A percentile compares a stretch with the other conserved stretches of the same genome.
These are phyloP conservation scores for Lichenostomus cassidix DNA, from an alignment of 2,113 vertebrate species.

Conservation along the genomic window DNA sequence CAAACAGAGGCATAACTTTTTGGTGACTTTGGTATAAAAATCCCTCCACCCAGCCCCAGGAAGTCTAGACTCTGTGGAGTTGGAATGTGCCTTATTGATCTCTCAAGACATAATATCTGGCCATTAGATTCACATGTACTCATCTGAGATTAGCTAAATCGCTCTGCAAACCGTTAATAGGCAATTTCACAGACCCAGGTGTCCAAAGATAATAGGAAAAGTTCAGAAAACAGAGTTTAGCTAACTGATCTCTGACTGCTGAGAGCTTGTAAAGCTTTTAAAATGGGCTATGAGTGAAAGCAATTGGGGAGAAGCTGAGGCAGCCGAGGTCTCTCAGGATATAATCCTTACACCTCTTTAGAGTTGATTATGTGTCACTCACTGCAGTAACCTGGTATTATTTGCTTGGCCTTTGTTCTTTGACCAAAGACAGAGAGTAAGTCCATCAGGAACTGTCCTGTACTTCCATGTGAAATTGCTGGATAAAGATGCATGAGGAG, in stretches of 20 bases:
- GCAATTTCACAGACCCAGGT: slow-evolving; percentile 37
- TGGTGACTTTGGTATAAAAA: neutral
- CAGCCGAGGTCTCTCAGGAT: neutral
- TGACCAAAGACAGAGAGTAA: neutral
- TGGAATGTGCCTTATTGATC: slow-evolving; percentile 33
- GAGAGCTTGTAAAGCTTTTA: slow-evolving; percentile 31
- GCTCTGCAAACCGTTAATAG: slow-evolving; percentile 2
- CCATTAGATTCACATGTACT: neutral
- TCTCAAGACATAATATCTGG: neutral
- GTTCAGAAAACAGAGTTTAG: slow-evolving; percentile 3
- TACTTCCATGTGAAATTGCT: neutral
- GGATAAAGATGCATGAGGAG: neutral
- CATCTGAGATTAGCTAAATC: slow-evolving; percentile 26
- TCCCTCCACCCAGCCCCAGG: neutral
- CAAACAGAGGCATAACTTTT: neutral
- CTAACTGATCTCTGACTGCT: slow-evolving; percentile 7
- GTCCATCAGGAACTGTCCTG: neutral
- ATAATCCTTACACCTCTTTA: neutral
- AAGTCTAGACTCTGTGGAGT: neutral
- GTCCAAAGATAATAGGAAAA: slow-evolving; percentile 42
- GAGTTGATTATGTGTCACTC: slow-evolving; percentile 9
- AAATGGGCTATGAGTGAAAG: neutral
- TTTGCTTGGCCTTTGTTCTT: slow-evolving; percentile 41
- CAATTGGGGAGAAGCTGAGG: neutral
- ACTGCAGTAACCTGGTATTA: neutral